Base-by-base conservation (phyloP, 2,113 vertebrate species). In the Solea senegalensis region DNA sequence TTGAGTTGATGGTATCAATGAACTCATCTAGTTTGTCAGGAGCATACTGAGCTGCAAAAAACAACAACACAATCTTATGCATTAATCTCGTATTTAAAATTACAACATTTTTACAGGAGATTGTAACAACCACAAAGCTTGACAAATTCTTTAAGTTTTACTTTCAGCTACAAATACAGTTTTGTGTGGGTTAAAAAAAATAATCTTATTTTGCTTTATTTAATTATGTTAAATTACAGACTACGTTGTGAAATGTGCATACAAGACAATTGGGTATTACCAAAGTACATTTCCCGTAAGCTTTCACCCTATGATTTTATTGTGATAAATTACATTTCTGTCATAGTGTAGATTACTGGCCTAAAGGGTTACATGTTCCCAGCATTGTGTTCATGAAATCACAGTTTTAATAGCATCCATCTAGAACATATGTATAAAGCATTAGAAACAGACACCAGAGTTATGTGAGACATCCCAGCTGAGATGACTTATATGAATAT, bases 11-110 rank as follows among this genome's bases (percentile, higher is more conserved):
- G 13, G 90, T 87, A 6, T 77, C 76, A 63, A 99, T 93, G 81
- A 97, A 98, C 27, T 97, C 94, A 0, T 98, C 96, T 75, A 98
- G 54, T 64, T 83, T 94, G 57, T 97, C 96, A 0, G 93, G 88
- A 0, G 69, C 45, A 0, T 93, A 93, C 43, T 86, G 89, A 40
- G 91, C 96, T 97, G 83, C 3, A 85, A 67, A 62, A 55, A 4
- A 14, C 13, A 8, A 16, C 15, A 44, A 43, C 16, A 10, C 50
- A 5, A 11, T 12, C 5, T 48, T 27, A 40, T 21, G 12, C 12
- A 28, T 9, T 49, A 9, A 13, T 7, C 26, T 53, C n/a, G 28
- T 53, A 11, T 49, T 13, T 6, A 49, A 13, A 15, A 49, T 6
- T 1, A 49, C 14, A 49, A 15, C 48, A 49, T 3, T 15, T 3